Base-by-base conservation (phyloP, 2,113 vertebrate genomes). In the Rhinolophus sinicus region DNA sequence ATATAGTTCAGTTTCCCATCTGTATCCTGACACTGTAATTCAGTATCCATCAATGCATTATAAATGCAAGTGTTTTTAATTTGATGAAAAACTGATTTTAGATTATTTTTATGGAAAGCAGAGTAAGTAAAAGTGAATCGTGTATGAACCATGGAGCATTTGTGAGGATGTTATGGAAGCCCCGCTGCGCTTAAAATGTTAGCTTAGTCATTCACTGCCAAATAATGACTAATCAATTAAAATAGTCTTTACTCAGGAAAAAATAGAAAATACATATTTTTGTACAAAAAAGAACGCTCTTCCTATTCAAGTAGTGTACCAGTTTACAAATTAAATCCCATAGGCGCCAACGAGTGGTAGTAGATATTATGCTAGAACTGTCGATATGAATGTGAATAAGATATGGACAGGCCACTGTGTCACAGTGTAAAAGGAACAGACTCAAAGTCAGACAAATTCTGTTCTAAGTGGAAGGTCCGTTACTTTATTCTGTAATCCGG, bases 1-100 rank as follows among this genome's bases (percentile, higher is more conserved):
- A 95, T 91, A 86, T 24, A 89, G 82, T 35, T 86, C 73, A 64
- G 33, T 76, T 86, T 87, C 78, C 62, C 40, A 65, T 93, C 82
- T 93, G 54, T 26, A 11, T 30, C 24, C 62, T 60, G 54, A 92
- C 56, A 40, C 10, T 62, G 40, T 60, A 82, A 91, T 72, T 88
- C 78, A 95, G 56, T 64, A 77, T 47, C 24, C 33, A 73, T 81
- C 62, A n/a, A 50, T 64, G 40, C 62, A 40, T 72, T 78, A 78
- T 54, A 88, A 85, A 83, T 82, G 72, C 5, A 50, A 91, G n/a
- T 0, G 1, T 15, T 69, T 93, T 88, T 69, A 93, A 86, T 82
- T 94, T 94, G 18, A 62, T 86, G 58, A 33, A 56, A 93, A 83
- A 80, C 50, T 50, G 35, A 82, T 56, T 81, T 82, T 38, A 81